Conservation (phyloP, 1,140 invertebrate genomes). For the Stegodyphus mimosarum region DNA sequence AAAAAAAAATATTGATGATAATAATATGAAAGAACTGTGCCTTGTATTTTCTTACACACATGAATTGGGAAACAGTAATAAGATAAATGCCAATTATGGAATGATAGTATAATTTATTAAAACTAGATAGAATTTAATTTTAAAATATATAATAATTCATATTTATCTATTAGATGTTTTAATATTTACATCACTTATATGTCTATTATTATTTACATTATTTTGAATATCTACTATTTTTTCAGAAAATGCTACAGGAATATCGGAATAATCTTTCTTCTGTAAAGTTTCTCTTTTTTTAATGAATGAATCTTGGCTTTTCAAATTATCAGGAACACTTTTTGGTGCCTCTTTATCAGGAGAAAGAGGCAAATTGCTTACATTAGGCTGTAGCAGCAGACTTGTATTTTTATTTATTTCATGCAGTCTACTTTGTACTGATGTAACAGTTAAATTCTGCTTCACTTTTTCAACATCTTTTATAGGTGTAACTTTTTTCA, state of each 20-base stretch:
- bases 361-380: too few species aligned
- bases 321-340: neutral
- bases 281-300: constrained; percentile 25
- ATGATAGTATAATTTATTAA: neutral
- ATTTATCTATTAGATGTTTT: neutral
- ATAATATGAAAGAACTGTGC: neutral
- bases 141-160: neutral
- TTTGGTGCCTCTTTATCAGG: too few species aligned
- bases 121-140: neutral
- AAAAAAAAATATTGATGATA: neutral
- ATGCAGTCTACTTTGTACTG: neutral
- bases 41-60: neutral
- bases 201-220: neutral
- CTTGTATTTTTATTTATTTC: neutral
- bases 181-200: neutral
- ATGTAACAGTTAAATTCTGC: too few species aligned
- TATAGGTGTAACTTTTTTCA: too few species aligned
- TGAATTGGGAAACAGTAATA: neutral
- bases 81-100: neutral
- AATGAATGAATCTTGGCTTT: constrained; percentile 5
- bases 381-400: neutral
- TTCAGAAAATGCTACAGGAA: neutral
- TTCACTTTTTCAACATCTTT: too few species aligned
- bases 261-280: neutral
- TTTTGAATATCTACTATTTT: constrained; percentile 20